These are phyloP conservation scores for Stegodyphus dumicola DNA, from an alignment of 1,140 invertebrate genomes.

Conservation along the genomic window DNA sequence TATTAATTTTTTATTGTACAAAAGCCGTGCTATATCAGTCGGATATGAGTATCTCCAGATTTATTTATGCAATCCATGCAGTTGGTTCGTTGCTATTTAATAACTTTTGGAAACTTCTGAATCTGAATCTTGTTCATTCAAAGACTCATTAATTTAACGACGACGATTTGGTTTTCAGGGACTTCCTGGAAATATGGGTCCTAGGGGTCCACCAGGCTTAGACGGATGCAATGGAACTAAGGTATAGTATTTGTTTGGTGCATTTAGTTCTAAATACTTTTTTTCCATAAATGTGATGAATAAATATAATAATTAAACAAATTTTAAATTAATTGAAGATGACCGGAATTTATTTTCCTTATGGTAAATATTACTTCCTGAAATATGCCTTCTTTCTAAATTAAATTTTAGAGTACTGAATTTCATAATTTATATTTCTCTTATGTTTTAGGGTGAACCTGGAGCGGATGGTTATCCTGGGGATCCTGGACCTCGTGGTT, in stretches of 20 bases:
- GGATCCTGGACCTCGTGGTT: constrained; percentile 71
- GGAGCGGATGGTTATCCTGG: constrained; percentile 74
- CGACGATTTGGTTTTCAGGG: constrained; percentile 37
- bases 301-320: neutral
- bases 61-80: neutral
- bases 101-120: too few relatives aligned
- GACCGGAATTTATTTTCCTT: too few relatives aligned
- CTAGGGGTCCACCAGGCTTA: constrained; percentile 79
- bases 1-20: too few relatives aligned
- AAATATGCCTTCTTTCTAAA: too few relatives aligned
- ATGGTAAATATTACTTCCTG: too few relatives aligned
- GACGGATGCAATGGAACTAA: constrained; percentile 96
- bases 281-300: neutral
- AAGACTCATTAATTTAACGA: too few relatives aligned
- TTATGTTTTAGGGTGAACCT: constrained; percentile 62
- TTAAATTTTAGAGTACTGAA: neutral
- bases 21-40: too few relatives aligned
- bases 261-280: neutral
- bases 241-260: constrained; percentile 72
- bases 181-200: constrained; percentile 77
- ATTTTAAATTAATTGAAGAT: too few relatives aligned
- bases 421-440: neutral
- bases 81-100: too few relatives aligned
- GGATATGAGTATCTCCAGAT: too few relatives aligned
- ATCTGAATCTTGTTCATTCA: too few relatives aligned